A percentile compares a stretch with the other conserved stretches of the same genome.
These are phyloP conservation scores for Galagoides demidoff DNA, from an alignment of 2,797 vertebrate species.

Conservation along the genomic window DNA sequence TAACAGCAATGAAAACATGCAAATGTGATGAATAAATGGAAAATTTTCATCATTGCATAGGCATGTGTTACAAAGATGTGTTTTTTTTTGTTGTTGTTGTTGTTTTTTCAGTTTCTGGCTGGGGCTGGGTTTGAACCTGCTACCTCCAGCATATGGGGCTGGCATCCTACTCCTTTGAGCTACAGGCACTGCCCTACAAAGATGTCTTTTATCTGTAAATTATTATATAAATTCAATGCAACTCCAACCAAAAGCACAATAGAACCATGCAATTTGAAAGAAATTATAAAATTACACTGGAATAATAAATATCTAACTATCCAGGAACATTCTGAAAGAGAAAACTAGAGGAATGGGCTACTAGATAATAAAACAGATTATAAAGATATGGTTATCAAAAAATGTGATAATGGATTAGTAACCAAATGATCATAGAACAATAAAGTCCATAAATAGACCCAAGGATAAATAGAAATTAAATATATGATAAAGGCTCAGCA, in stretches of 20 bases:
- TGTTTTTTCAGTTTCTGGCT: too few relatives aligned
- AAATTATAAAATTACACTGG: constrained; percentile 8
- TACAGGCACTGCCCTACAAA: neutral
- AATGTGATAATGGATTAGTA: neutral
- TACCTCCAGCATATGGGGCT: too few relatives aligned
- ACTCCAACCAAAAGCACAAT: constrained; percentile 1
- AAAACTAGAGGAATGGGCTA: neutral
- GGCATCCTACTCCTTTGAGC: too few relatives aligned
- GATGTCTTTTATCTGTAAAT: neutral
- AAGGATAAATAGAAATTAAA: neutral
- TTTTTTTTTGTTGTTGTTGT: neutral
- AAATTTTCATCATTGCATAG: neutral
- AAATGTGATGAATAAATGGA: neutral
- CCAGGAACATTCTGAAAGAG: neutral
- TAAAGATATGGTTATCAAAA: neutral
- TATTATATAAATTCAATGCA: neutral
- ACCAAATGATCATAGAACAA: neutral
- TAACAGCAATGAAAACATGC: neutral
- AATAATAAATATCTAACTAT: constrained; percentile 17
- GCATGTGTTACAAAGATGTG: neutral
- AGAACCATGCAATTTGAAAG: neutral
- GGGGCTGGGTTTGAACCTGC: too few relatives aligned
- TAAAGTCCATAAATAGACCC: neutral
- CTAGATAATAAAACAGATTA: neutral
- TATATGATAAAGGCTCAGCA: neutral